These are phyloP conservation scores for Pristionchus entomophagus DNA, from an alignment of 2,888 invertebrate species.

Conservation along the genomic window DNA sequence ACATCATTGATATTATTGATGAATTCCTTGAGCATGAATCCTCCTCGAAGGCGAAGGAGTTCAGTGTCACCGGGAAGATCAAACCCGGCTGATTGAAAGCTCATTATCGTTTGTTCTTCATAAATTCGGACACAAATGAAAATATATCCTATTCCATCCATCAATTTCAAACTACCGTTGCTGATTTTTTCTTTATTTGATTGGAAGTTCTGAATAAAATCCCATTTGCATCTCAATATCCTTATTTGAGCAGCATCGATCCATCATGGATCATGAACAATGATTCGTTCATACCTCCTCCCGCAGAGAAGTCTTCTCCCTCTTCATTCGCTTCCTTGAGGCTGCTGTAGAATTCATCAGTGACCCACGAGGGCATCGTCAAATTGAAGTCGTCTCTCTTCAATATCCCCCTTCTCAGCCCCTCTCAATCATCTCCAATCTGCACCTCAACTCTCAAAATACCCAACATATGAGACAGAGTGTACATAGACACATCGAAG, in stretches of 20 bases:
- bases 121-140: too few species aligned
- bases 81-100: slow-evolving; percentile 54
- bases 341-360: neutral
- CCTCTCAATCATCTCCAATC: neutral
- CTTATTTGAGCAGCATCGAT: too few species aligned
- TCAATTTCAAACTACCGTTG: too few species aligned
- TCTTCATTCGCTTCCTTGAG: neutral
- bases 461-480: neutral
- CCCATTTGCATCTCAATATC: neutral
- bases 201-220: too few species aligned
- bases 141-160: too few species aligned
- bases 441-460: slow-evolving; percentile 8
- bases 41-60: slow-evolving; percentile 47
- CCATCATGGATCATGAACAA: too few species aligned
- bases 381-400: slow-evolving; percentile 41
- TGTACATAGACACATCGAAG: neutral
- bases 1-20: slow-evolving; percentile 46
- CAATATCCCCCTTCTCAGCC: neutral
- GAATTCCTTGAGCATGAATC: slow-evolving; percentile 50
- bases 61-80: slow-evolving; percentile 48
- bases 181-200: too few species aligned
- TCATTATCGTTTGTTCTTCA: too few species aligned
- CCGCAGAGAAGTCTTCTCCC: neutral
- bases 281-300: neutral
- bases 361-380: slow-evolving; percentile 43